Evolutionary conservation across 2,888 invertebrate species (phyloP), one percentile per base, ranked within the genome.

Genomic region (Nymphalis c-album): DNA sequence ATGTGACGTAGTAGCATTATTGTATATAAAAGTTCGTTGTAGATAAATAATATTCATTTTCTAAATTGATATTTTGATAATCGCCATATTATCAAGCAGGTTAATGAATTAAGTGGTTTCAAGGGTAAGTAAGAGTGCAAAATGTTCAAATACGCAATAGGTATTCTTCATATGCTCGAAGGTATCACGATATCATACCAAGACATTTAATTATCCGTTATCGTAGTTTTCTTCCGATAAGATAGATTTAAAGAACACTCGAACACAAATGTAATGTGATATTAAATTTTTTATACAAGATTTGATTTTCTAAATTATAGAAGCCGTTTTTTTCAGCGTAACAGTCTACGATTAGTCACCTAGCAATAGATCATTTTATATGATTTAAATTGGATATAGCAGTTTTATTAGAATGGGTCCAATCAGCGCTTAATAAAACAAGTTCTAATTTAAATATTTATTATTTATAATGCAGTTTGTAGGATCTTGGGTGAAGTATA

Each of bases 251-350:
- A 40, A 35, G 26, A 46, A 55, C 20, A 58, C 35, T 58, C 17
- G 10, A 48, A 58, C 22, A 70, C 71, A 69, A 72, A 71, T 69
- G 63, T 40, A 40, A 40, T 40, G 40, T 40, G 4, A 40, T 40
- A 10, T 13, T 13, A 40, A 13, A 40, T 40, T 40, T 40, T 40
- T 40, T 40, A 10, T 40, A 40, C 13, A 10, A 40, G 40, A 40
- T 40, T 40, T n/a, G 4, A 40, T 40, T 13, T 13, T 40, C 40
- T 13, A 40, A 40, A 40, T 40, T 13, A 13, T 40, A 13, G 40
- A 40, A 40, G 13, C 40, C 4, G 40, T 40, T 13, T 40, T 4
- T 13, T 40, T 40, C 13, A 3, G 13, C 13, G 13, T 40, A 13
- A 40, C 40, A 13, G 40, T 40, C 10, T 40, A 40, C 40, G 4